phyloP scores from a whole-genome alignment of 2,113 vertebrate genomes.

The Ascaphus truei region DNA sequence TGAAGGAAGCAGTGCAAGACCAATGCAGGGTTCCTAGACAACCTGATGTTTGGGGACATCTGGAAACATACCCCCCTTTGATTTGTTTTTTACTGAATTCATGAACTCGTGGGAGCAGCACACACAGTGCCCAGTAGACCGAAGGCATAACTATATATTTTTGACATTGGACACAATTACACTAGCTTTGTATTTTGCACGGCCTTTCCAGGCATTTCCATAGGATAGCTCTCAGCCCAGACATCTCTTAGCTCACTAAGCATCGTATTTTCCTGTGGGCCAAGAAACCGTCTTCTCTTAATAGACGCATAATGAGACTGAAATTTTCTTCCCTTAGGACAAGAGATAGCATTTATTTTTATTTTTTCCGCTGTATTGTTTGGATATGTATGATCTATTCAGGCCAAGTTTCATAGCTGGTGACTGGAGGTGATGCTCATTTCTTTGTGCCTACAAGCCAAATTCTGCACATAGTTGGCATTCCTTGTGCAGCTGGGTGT shows the following conservation, averaged over 20 bases:
- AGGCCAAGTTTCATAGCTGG: conserved; percentile 36
- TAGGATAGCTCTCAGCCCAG: neutral
- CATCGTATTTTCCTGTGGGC: conserved; percentile 1
- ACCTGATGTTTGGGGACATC: neutral
- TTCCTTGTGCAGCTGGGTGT: conserved; percentile 43
- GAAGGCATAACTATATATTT: no score
- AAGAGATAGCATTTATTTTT: conserved; percentile 13
- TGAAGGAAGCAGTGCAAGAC: no score
- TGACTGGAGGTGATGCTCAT: conserved; percentile 43
- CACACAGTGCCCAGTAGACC: no score
- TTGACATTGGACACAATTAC: no score
- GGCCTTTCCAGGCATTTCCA: no score
- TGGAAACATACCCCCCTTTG: no score
- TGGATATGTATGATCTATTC: conserved; percentile 33
- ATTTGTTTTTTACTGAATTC: no score
- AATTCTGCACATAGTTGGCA: conserved; percentile 54
- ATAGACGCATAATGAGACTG: conserved; percentile 14
- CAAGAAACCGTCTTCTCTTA: neutral
- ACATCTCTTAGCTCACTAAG: neutral
- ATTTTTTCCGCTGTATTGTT: conserved; percentile 19
- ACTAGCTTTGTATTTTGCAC: no score
- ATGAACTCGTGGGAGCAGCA: no score
- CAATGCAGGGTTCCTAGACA: neutral
- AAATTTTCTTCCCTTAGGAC: conserved; percentile 7
- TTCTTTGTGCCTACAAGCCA: conserved; percentile 49